Evolutionary conservation across 2,888 invertebrate species (phyloP), one percentile per base, ranked within the genome.

Genomic region (Drosophila pseudotalamancana): DNA sequence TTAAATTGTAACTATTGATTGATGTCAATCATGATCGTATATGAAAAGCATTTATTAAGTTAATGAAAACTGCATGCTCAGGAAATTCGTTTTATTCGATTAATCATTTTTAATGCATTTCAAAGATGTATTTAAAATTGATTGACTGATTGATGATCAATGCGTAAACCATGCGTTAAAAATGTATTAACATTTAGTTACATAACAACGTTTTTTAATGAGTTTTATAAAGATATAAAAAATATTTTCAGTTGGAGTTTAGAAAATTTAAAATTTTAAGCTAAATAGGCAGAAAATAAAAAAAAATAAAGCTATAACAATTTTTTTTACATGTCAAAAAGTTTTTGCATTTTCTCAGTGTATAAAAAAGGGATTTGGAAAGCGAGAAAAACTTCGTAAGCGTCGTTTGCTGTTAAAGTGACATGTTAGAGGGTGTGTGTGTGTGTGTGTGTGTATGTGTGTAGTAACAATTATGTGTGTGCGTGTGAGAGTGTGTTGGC

Each of bases 331-430:
- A n/a, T 39, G 25, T 3, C 1, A 18, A 34, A 40, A 14, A 18
- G n/a, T 23, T 12, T 14, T 3, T 18, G 6, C 19, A 31, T 46
- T 29, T 70, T 63, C 6, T 3, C 35, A 51, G 63, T 50, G 49
- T 55, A 63, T 11, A 21, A 21, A 54, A 39, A 39, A 31, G 14
- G 25, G 8, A 27, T 16, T 57, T 23, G 21, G 6, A 5, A 27
- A 55, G 53, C 45, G 62, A 51, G 45, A 37, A 51, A 54, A 72
- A 29, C 56, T 34, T 32, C 16, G 40, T 50, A 60, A 68, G 39
- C 49, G 32, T 27, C 25, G 39, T 16, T 11, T 11, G 49, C 9
- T 34, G 42, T 21, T 51, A 25, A 46, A 37, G 25, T 11, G 18
- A 11, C 25, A 40, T 3, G 40, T 11, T 11, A 31, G 25, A 32